Conservation (phyloP, 2,113 vertebrate genomes). For the Muscicapa adusta region DNA sequence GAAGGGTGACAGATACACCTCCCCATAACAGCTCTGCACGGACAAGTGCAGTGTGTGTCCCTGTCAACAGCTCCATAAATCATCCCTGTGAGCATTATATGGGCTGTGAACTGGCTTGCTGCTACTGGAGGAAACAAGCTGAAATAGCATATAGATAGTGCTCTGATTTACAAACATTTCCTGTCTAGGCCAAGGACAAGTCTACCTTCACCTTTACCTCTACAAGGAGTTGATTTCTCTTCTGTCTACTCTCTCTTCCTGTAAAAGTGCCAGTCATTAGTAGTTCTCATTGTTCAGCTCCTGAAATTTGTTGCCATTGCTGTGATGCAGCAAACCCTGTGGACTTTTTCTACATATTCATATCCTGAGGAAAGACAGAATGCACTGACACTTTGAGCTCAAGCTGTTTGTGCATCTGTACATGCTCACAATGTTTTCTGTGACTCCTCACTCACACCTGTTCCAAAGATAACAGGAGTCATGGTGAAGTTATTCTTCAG, state of each 20-base stretch:
- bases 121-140: not conserved
- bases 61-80: not conserved
- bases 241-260: not conserved
- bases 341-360: not conserved
- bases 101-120: not conserved
- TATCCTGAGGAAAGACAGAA: not conserved
- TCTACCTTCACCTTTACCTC: not conserved
- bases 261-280: not conserved
- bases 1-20: not conserved
- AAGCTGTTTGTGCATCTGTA: not conserved
- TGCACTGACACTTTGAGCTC: not conserved
- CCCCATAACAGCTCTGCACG: accelerated
- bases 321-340: not conserved
- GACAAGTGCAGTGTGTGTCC: not conserved
- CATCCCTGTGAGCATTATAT: accelerated
- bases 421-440: not conserved
- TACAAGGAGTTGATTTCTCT: not conserved
- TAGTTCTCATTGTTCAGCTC: not conserved
- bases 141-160: not conserved
- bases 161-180: not conserved
- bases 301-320: not conserved
- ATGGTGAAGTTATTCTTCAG: not conserved
- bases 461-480: not conserved
- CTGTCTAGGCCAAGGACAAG: not conserved
- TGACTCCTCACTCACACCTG: not conserved